phyloP scores from a whole-genome alignment of 2,113 vertebrate genomes.

The Larimichthys crocea region DNA sequence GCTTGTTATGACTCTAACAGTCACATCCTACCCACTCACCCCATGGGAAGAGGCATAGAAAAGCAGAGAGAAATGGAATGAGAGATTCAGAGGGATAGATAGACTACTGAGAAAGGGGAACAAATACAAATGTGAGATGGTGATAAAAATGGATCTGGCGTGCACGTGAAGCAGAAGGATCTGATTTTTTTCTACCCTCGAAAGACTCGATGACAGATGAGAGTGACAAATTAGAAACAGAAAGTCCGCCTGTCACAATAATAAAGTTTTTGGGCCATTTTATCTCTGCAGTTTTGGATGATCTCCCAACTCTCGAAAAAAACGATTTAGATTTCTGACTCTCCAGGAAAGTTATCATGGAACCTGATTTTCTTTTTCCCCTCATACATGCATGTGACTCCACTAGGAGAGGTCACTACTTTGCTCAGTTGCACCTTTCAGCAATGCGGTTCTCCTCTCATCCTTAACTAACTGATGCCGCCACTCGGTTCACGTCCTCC shows the following conservation, averaged over 20 bases:
- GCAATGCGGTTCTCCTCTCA: conserved; percentile 1
- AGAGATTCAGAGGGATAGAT: neutral
- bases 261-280: conserved; percentile 11
- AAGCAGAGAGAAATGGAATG: conserved; percentile 20
- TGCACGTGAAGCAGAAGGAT: neutral
- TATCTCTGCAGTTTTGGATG: neutral
- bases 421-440: conserved; percentile 2
- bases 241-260: neutral
- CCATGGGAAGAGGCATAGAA: conserved; percentile 37
- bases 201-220: conserved; percentile 21
- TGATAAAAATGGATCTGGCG: conserved; percentile 1
- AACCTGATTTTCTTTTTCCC: neutral
- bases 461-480: neutral
- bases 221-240: conserved; percentile 22
- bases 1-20: conserved; percentile 81
- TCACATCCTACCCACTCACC: conserved; percentile 70
- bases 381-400: neutral
- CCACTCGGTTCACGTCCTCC: neutral
- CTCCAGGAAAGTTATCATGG: neutral
- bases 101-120: conserved; percentile 16
- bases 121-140: conserved; percentile 6
- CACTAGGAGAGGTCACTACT: neutral
- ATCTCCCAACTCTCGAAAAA: neutral
- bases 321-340: conserved; percentile 1
- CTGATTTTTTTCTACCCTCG: neutral